These are phyloP conservation scores for Anthopleura sola DNA, from an alignment of 64 coral and sea anemone species.

Conservation along the genomic window DNA sequence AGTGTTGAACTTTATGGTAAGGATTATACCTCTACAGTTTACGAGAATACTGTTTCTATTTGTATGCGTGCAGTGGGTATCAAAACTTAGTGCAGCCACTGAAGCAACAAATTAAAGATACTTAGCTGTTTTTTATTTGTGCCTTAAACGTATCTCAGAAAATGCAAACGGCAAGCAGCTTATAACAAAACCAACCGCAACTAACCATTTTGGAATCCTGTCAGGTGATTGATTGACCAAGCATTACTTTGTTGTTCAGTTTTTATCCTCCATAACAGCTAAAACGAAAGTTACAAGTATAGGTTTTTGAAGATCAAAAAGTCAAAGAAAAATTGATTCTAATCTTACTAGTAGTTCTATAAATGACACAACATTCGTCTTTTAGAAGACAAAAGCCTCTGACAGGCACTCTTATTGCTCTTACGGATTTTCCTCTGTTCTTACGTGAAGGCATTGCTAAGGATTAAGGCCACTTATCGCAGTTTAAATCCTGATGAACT, in stretches of 20 bases:
- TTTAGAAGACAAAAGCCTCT: slow-evolving; percentile 6
- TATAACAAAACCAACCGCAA: too few relatives aligned
- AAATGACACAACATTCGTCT: background rate
- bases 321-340: slow-evolving; percentile 4
- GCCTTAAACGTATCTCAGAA: too few relatives aligned
- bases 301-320: background rate
- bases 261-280: background rate
- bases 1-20: background rate
- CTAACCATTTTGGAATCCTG: too few relatives aligned
- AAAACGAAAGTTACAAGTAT: background rate
- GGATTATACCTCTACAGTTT: background rate
- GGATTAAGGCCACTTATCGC: slow-evolving; percentile 1
- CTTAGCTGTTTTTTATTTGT: too few relatives aligned
- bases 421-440: slow-evolving; percentile 2
- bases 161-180: too few relatives aligned
- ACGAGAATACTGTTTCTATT: too few relatives aligned
- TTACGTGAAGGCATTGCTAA: slow-evolving; percentile 9
- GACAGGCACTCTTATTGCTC: slow-evolving; percentile 9
- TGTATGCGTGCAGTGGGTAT: too few relatives aligned
- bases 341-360: slow-evolving; percentile 1
- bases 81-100: too few relatives aligned
- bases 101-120: too few relatives aligned
- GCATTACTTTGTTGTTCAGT: background rate
- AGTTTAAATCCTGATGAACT: background rate
- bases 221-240: too few relatives aligned